Evolutionary conservation across 2,888 invertebrate species (phyloP), one percentile per base, ranked within the genome.

Genomic region (Diarsia brunnea): DNA sequence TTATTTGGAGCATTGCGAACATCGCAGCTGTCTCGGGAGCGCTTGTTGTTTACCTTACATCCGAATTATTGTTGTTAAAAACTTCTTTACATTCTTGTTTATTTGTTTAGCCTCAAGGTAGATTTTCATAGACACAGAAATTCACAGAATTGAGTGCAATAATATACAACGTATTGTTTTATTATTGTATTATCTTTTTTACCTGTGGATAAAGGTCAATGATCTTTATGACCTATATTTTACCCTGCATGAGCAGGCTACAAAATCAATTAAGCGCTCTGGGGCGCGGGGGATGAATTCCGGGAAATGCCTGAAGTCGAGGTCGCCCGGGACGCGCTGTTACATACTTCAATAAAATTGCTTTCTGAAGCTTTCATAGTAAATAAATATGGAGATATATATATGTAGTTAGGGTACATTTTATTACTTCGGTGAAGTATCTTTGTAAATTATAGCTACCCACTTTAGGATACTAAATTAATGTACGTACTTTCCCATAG

Each of bases 1-100:
- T 86, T 88, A 94, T 94, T 91, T 94, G 90, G 95, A 95, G 88
- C 95, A 93, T 90, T 91, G 91, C 90, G 90, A 92, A 91, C 89
- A 89, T 88, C 90, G 93, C 93, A 93, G 93, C 92, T 93, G 93
- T 93, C 91, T 88, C 83, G 70, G 84, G 84, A 79, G 83, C 86
- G 91, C 91, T 94, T 95, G 94, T 96, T 95, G 95, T 96, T 95
- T 95, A 95, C 93, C 83, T 92, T 89, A 87, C 78, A 81, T 69
- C 38, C 77, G 53, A 81, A 85, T 77, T 69, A 69, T 75, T 84
- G 79, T 78, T 82, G 72, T 76, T 67, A 72, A 80, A 79, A 73
- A 75, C 69, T 72, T 78, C 27, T 64, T 31, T 70, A 73, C 3
- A 69, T 53, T 72, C 45, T 69, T 81, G 69, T 84, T 73, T 76